Evolutionary conservation across 2,888 invertebrate genomes (phyloP).

Genomic region (Ellobium chinense): DNA sequence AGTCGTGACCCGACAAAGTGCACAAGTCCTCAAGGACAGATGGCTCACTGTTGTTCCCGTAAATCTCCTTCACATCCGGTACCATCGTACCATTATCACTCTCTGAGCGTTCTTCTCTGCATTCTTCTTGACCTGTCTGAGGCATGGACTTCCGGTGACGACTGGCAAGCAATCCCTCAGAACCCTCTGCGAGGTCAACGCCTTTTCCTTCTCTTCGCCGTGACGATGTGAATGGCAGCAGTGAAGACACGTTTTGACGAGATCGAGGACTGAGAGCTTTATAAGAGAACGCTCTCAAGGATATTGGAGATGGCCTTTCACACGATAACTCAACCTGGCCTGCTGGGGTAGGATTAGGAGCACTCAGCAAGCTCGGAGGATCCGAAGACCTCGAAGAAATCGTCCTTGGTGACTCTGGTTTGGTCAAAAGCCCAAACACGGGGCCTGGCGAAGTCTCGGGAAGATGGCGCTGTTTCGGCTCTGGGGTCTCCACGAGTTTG

Average conservation of each 20-base stretch:
- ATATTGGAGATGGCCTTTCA: neutral
- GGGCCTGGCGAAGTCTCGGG: too few relatives aligned
- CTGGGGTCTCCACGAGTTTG: neutral
- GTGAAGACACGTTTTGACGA: neutral
- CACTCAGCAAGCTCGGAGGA: too few relatives aligned
- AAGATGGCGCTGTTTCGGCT: too few relatives aligned
- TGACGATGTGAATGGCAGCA: neutral
- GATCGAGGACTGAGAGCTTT: too few relatives aligned
- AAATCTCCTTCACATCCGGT: neutral
- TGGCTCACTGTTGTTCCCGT: too few relatives aligned
- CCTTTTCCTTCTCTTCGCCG: neutral
- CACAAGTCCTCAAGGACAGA: too few relatives aligned
- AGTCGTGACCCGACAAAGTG: neutral
- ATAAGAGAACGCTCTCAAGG: neutral
- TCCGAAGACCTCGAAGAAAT: too few relatives aligned
- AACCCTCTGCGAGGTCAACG: neutral
- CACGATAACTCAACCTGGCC: too few relatives aligned
- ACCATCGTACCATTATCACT: neutral
- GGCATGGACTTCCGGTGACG: neutral
- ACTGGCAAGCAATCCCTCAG: neutral
- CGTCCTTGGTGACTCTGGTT: neutral
- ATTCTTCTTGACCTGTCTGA: too few relatives aligned
- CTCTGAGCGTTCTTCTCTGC: too few relatives aligned
- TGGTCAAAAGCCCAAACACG: neutral
- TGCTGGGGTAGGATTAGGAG: too few relatives aligned